Percentiles rank a stretch among this genome's conserved stretches.
Evolutionary conservation across 2,888 invertebrate species (phyloP).

Genomic region (Tuberolachnus salignus): DNA sequence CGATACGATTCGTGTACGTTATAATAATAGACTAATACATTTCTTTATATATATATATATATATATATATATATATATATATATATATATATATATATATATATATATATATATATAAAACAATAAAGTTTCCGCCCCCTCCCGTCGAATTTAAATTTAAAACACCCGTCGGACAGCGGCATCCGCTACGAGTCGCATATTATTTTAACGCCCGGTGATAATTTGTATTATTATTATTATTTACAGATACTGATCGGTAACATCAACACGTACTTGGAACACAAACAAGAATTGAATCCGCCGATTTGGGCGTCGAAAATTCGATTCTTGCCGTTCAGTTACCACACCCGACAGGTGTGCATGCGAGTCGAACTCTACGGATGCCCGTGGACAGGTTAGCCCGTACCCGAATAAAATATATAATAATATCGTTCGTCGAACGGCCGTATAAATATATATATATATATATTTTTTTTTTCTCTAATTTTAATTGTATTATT

Average conservation of each 20-base stretch:
- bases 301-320: constrained; percentile 85
- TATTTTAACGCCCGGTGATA: no score
- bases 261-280: constrained; percentile 83
- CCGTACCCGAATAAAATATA: neutral
- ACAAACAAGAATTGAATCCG: constrained; percentile 77
- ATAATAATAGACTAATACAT: no score
- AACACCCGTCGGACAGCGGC: neutral
- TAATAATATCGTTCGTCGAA: neutral
- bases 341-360: constrained; percentile 83
- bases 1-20: no score
- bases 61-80: no score
- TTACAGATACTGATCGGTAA: constrained; percentile 81
- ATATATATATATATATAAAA: no score
- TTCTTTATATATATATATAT: no score
- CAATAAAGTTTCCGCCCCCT: no score
- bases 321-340: constrained; percentile 84
- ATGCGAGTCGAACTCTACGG: constrained; percentile 91
- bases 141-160: neutral
- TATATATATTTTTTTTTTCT: constrained; percentile 18
- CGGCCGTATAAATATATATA: no score
- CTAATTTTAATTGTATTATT: no score
- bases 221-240: constrained; percentile 30
- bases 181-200: no score
- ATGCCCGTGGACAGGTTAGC: constrained; percentile 78
- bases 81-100: no score